These are phyloP conservation scores for Enoplolaimus lenunculus DNA, from an alignment of 2,888 invertebrate species.

Conservation along the genomic window DNA sequence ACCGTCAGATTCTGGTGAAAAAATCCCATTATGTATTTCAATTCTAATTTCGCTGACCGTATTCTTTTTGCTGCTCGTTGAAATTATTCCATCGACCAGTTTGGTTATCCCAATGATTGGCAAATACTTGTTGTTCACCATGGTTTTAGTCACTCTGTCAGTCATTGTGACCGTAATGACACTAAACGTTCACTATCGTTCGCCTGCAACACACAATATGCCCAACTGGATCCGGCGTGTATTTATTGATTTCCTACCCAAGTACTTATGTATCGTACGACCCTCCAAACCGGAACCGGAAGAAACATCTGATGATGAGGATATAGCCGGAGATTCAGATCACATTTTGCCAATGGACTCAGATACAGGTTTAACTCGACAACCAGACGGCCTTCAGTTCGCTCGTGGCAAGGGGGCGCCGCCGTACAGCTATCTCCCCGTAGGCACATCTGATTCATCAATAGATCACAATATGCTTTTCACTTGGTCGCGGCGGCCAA, in stretches of 20 bases:
- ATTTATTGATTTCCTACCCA: conserved; percentile 66
- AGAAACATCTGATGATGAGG: too few relatives aligned
- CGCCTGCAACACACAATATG: conserved; percentile 92
- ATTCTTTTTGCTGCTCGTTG: conserved; percentile 92
- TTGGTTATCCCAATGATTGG: conserved; percentile 79
- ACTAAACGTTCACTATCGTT: conserved; percentile 64
- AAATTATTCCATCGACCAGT: conserved; percentile 95
- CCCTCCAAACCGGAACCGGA: too few relatives aligned
- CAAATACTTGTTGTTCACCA: conserved; percentile 93
- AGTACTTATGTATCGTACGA: conserved; percentile 74
- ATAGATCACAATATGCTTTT: too few relatives aligned
- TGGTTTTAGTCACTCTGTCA: conserved; percentile 84
- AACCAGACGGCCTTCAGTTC: too few relatives aligned
- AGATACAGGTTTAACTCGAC: too few relatives aligned
- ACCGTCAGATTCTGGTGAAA: conserved; percentile 96
- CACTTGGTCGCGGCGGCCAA: too few relatives aligned
- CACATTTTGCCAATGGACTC: too few relatives aligned
- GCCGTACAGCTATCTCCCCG: too few relatives aligned
- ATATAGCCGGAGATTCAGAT: too few relatives aligned
- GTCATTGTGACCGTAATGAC: conserved; percentile 47
- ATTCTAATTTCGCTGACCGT: conserved; percentile 97
- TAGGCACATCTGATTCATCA: too few relatives aligned
- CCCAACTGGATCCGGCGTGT: conserved; percentile 87
- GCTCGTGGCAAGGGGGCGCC: too few relatives aligned
- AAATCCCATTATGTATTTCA: conserved; percentile 85